A percentile compares a stretch with the other conserved stretches of the same genome.
These are phyloP conservation scores for Chrosomus eos DNA, from an alignment of 2,797 vertebrate genomes.

Conservation along the genomic window DNA sequence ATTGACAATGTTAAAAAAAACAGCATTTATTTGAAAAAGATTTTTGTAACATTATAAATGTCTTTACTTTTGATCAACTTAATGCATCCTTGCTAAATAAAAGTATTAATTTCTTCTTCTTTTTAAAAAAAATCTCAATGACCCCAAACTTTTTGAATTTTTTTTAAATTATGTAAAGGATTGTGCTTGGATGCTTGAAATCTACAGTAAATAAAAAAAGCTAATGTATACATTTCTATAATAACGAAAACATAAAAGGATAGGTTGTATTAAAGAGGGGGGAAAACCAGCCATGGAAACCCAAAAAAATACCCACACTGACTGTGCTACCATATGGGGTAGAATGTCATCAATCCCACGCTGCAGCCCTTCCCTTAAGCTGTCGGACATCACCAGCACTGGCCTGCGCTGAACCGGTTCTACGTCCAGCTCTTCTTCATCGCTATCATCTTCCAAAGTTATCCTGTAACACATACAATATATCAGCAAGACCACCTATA, in stretches of 20 bases:
- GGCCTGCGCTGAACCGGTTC: conserved; percentile 77
- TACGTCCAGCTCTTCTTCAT: conserved; percentile 79
- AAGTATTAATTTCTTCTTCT: neutral
- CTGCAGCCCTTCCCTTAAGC: conserved; percentile 81
- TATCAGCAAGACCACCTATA: conserved; percentile 6
- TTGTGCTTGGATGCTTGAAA: neutral
- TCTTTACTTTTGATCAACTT: neutral
- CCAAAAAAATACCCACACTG: conserved; percentile 74
- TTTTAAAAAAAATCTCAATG: neutral
- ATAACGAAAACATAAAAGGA: neutral
- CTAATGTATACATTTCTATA: neutral
- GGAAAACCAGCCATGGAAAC: neutral
- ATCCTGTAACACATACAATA: conserved; percentile 70
- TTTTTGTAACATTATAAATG: neutral
- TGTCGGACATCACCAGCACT: conserved; percentile 82
- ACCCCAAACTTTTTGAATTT: neutral
- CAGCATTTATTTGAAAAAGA: neutral
- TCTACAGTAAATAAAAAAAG: too few species aligned
- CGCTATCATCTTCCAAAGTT: conserved; percentile 81
- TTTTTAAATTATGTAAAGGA: neutral
- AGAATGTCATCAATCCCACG: conserved; percentile 81
- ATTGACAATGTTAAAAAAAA: neutral
- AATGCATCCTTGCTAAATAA: neutral
- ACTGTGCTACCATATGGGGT: conserved; percentile 81
- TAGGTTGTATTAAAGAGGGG: neutral